Evolutionary conservation across 2,888 invertebrate species (phyloP), one percentile per base, ranked within the genome.

Genomic region (Mantis religiosa): DNA sequence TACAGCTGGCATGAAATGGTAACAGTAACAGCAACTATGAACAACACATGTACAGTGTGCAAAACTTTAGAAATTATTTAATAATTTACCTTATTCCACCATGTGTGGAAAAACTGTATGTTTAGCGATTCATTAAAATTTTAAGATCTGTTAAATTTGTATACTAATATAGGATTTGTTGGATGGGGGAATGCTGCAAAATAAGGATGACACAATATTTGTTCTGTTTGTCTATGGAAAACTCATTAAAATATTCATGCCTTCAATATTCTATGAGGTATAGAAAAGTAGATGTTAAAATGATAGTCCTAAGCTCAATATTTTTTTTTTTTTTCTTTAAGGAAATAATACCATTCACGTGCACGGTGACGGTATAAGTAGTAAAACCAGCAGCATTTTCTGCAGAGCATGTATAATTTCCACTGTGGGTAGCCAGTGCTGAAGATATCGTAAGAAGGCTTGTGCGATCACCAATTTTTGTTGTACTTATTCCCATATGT

Each of bases 381-480:
- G 91, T 91, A 15, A 91, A 91, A n/a, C 93, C 93, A n/a, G 92
- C 93, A 8, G 91, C 85, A 91, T 93, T 93, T 88, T 91, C 91
- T 2, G 93, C 93, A n/a, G 91, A 91, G 90, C 93, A 94, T 0
- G 93, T 93, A 90, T 93, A 93, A 90, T 93, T 92, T 27, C 93
- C 93, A 85, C 91, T 91, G 89, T 93, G 94, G 93, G 85, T 95
- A 92, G 95, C 94, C 47, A 91, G 91, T 12, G 92, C 92, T 20
- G 92, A 91, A 82, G 92, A 92, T 82, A 93, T 92, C 28, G 91
- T 92, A 1, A 93, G 91, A 83, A 93, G 91, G 90, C 92, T 93
- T 91, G 96, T 92, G 90, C 93, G 94, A 90, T 91, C 92, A 47
- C 93, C 93, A 85, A 91, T 91, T 91, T 92, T 92, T 71, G 92